Evolutionary conservation across 64 coral and sea anemone genomes (phyloP), one percentile per base, ranked within the genome.

Genomic region (Stylophora pistillata): DNA sequence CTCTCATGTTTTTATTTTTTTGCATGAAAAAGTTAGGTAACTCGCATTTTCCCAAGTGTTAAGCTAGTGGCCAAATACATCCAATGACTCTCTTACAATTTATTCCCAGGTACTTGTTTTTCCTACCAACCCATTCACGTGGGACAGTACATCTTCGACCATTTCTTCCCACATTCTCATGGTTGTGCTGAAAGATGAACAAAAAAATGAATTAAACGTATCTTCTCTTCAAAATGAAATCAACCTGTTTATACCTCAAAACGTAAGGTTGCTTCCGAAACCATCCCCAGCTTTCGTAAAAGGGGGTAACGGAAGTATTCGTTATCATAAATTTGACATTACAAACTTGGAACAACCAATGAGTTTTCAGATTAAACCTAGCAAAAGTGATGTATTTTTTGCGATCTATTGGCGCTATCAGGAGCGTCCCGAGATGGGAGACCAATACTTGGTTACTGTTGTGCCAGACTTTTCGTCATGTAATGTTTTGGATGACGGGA

Each of bases 381-480:
- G 54, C 53, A 47, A 85, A 13, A 52, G n/a, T 12, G 14, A 85
- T 41, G 37, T 26, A 29, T 53, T 54, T 21, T 72, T 94, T 86
- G 74, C 90, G 17, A 82, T 94, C n/a, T 87, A 94, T 59, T 81
- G 87, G 74, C 86, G 86, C 28, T 74, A 80, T 52, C 76, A 31
- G 55, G 33, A 74, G 17, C 81, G 93, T 29, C 93, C 93, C 18
- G 28, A 79, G 29, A 64, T 61, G 0, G 26, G 80, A 27, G 20
- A 71, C 25, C 82, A 91, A 76, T 13, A 79, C 11, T n/a, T 80
- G 1, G 76, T 90, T 53, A 80, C 71, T 11, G 86, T 66, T 54
- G n/a, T 94, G 14, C 93, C 93, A 14, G 93, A 94, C 63, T 91
- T 90, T 74, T 90, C 93, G 0, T 80, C 88, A 15, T 94, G 93